A percentile compares a stretch with the other conserved stretches of the same genome.
Evolutionary conservation across 2,113 vertebrate species (phyloP).

Genomic region (Machaerirhynchus nigripectus): DNA sequence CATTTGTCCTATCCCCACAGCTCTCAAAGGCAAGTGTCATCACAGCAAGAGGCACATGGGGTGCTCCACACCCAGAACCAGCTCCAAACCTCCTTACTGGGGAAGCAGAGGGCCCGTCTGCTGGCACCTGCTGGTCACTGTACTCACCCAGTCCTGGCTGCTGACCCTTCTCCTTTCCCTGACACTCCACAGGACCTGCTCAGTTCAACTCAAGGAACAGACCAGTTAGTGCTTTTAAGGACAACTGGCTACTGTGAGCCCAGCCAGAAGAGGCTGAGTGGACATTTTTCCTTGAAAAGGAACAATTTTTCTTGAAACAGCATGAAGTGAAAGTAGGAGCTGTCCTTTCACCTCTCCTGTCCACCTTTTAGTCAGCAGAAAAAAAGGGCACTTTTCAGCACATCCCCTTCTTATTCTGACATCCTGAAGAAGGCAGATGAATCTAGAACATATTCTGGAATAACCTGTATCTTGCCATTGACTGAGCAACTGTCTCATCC

Average conservation of each 20-base stretch:
- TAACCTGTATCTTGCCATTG: background rate
- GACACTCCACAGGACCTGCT: background rate
- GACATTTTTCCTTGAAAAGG: background rate
- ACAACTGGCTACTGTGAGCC: background rate
- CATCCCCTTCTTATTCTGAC: background rate
- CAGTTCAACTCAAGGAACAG: background rate
- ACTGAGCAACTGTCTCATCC: background rate
- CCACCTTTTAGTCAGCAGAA: background rate
- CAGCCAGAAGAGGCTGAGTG: background rate
- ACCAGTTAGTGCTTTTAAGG: background rate
- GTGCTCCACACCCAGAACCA: background rate
- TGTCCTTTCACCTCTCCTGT: background rate
- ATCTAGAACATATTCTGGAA: background rate
- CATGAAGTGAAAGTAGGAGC: background rate
- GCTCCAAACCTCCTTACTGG: background rate
- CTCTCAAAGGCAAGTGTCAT: background rate
- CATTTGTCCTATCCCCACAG: background rate
- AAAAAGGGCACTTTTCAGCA: background rate
- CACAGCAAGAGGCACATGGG: background rate
- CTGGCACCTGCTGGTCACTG: background rate
- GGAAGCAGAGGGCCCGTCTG: background rate
- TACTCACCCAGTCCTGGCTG: background rate
- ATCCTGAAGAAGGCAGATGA: background rate
- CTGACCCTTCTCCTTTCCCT: background rate
- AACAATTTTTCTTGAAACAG: background rate